Evolutionary conservation across 2,797 vertebrate genomes (phyloP).

Genomic region (Siniperca obscura): DNA sequence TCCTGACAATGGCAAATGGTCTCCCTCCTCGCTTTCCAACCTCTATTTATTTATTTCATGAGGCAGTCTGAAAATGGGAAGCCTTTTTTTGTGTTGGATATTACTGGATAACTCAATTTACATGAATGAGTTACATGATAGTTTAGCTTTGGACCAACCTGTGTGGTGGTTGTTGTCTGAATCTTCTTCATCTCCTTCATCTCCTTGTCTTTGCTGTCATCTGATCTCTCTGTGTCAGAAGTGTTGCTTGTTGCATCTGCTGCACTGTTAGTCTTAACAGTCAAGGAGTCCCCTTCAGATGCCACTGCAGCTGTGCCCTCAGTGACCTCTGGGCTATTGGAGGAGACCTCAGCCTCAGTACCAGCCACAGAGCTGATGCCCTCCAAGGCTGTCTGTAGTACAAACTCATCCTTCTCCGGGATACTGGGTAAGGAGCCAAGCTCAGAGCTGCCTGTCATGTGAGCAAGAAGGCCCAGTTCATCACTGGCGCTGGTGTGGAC

Average conservation of each 20-base stretch:
- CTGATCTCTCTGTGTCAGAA: conserved; percentile 90
- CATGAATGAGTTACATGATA: background rate
- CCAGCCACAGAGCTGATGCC: conserved; percentile 83
- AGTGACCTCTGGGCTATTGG: conserved; percentile 85
- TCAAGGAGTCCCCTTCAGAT: conserved; percentile 80
- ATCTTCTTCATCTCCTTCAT: conserved; percentile 92
- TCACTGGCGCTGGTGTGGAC: conserved; percentile 85
- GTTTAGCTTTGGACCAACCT: conserved; percentile 81
- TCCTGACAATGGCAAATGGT: conserved; percentile 41
- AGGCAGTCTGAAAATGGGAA: conserved; percentile 70
- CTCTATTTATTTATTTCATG: background rate
- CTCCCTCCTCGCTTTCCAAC: conserved; percentile 2
- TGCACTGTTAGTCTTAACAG: conserved; percentile 56
- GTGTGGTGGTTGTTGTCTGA: conserved; percentile 93
- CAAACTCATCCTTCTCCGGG: conserved; percentile 92
- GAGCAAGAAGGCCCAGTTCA: conserved; percentile 90
- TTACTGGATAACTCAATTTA: background rate
- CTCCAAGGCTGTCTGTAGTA: conserved; percentile 87
- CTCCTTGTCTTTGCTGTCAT: conserved; percentile 92
- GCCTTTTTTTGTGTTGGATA: background rate
- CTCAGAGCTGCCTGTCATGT: conserved; percentile 88
- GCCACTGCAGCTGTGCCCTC: conserved; percentile 75
- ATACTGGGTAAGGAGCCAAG: conserved; percentile 85
- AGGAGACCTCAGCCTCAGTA: conserved; percentile 72
- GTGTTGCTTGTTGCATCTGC: conserved; percentile 86